Percentiles rank a stretch among this genome's conserved stretches.
Conservation (phyloP, 2,888 invertebrate species). For the Ophonus ardosiacus region DNA sequence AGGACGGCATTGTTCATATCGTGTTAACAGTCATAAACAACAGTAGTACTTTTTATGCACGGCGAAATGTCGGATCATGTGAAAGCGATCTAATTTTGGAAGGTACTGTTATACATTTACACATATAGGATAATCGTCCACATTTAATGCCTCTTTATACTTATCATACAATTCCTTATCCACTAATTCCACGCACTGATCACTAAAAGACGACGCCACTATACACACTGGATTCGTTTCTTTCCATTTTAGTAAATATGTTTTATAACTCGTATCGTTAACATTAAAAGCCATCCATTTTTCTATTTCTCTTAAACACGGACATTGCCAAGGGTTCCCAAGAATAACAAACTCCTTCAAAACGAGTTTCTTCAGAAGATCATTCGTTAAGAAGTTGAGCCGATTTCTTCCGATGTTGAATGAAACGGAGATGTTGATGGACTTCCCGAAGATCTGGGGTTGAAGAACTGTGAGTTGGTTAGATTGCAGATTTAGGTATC, state of each 20-base stretch:
- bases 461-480: conserved; percentile 33
- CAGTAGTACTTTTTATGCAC: too few relatives aligned
- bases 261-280: neutral
- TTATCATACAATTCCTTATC: conserved; percentile 23
- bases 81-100: too few relatives aligned
- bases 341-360: conserved; percentile 11
- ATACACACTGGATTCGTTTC: conserved; percentile 16
- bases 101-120: too few relatives aligned
- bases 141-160: too few relatives aligned
- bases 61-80: too few relatives aligned
- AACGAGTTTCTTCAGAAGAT: conserved; percentile 1
- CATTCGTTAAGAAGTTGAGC: conserved; percentile 4
- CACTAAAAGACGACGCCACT: conserved; percentile 9
- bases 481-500: neutral
- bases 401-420: conserved; percentile 39
- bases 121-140: too few relatives aligned
- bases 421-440: neutral
- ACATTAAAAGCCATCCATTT: conserved; percentile 21
- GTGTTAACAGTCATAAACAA: too few relatives aligned
- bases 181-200: conserved; percentile 26
- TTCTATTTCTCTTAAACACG: conserved; percentile 28
- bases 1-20: too few relatives aligned
- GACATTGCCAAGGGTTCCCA: conserved; percentile 51
- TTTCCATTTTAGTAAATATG: neutral
- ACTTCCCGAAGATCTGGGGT: conserved; percentile 3